Conservation (phyloP, 1,140 invertebrate genomes). For the Latrodectus geometricus region DNA sequence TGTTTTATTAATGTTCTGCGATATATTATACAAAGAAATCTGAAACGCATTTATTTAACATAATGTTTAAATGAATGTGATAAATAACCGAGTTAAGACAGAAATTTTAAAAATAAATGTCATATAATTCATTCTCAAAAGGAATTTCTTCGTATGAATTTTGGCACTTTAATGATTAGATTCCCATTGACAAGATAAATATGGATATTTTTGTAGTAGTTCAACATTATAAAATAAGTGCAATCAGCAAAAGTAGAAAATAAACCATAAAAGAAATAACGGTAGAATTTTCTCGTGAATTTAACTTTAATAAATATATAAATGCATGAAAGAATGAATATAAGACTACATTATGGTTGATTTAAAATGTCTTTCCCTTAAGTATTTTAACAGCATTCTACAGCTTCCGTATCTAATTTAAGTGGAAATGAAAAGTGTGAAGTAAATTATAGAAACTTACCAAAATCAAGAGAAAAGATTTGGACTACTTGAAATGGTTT, state of each 20-base stretch:
- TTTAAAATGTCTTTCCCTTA: neutral
- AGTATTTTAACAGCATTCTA: slow-evolving; percentile 17
- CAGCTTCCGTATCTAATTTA: slow-evolving; percentile 8
- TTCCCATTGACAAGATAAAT: no score
- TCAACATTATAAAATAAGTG: no score
- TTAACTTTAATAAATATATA: slow-evolving; percentile 20
- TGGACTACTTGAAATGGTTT: slow-evolving; percentile 6
- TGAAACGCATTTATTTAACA: no score
- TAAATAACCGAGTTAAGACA: no score
- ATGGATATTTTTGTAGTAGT: no score
- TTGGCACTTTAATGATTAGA: no score
- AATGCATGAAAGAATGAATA: slow-evolving; percentile 20
- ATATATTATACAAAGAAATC: no score
- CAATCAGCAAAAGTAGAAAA: neutral
- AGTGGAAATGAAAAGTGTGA: slow-evolving; percentile 25
- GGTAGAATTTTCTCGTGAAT: neutral
- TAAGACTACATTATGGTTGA: slow-evolving; percentile 23
- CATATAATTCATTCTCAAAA: no score
- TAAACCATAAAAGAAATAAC: neutral
- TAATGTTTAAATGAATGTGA: no score
- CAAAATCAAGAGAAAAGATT: neutral
- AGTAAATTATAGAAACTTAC: slow-evolving; percentile 28
- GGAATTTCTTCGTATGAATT: no score
- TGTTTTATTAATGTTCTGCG: no score
- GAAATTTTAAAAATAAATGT: no score